Conservation (phyloP, 2,888 invertebrate species). For the Poecilobothrus nobilitatus region DNA sequence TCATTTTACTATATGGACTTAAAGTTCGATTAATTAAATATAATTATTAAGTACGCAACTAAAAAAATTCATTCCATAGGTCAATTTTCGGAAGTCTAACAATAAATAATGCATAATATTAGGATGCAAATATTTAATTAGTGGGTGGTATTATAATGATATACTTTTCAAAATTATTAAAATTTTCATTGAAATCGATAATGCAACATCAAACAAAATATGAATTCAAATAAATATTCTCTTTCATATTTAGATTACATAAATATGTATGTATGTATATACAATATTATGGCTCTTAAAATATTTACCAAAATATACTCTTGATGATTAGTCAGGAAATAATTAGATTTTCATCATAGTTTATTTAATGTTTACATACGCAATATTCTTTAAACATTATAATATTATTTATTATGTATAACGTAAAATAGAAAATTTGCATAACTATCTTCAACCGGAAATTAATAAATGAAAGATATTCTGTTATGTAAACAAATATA, state of each 20-base stretch:
- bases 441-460: not conserved
- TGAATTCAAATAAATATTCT: not conserved
- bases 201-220: not conserved
- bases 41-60: no score
- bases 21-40: no score
- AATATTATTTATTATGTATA: not conserved
- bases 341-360: not conserved
- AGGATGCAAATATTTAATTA: no score
- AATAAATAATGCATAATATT: no score
- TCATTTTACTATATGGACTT: no score
- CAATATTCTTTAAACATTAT: not conserved
- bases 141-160: no score
- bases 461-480: not conserved
- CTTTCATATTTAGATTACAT: no score
- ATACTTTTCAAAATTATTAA: no score
- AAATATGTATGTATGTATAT: no score
- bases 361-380: no score
- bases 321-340: slow-evolving; percentile 3
- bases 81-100: no score
- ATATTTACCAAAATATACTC: not conserved
- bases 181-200: not conserved
- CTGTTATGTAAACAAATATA: not conserved
- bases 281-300: not conserved
- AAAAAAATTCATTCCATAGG: no score
- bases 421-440: not conserved